A percentile compares a stretch with the other conserved stretches of the same genome.
These are phyloP conservation scores for Heliconius melpomene DNA, from an alignment of 1,140 invertebrate species.

Conservation along the genomic window DNA sequence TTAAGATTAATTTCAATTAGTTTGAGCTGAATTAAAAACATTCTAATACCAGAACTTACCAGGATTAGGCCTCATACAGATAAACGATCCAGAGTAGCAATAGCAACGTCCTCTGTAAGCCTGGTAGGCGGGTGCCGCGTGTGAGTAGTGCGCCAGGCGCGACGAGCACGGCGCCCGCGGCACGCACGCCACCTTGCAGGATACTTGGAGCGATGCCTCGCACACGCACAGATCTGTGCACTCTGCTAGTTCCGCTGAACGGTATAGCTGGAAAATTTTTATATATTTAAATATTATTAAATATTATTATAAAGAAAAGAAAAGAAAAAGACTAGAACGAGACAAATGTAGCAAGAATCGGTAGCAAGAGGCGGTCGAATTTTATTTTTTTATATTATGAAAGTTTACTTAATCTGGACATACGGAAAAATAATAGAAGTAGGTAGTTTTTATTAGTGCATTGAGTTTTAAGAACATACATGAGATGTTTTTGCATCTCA, in stretches of 20 bases:
- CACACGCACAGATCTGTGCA: constrained; percentile 83
- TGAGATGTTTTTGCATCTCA: too few species aligned
- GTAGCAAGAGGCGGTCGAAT: too few species aligned
- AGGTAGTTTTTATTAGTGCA: too few species aligned
- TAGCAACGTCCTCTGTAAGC: constrained; percentile 93
- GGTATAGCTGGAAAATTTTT: constrained; percentile 86
- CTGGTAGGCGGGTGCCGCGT: constrained; percentile 93
- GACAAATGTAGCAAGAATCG: too few species aligned
- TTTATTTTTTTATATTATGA: too few species aligned
- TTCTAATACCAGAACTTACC: constrained; percentile 79
- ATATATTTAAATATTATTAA: neutral
- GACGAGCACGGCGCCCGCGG: constrained; percentile 91
- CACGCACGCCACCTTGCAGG: constrained; percentile 93
- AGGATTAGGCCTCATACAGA: constrained; percentile 93
- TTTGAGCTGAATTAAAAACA: too few species aligned
- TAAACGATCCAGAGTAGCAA: constrained; percentile 94
- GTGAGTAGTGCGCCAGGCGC: constrained; percentile 92
- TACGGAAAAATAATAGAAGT: too few species aligned
- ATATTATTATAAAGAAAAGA: too few species aligned
- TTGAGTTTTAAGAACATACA: too few species aligned
- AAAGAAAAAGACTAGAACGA: too few species aligned
- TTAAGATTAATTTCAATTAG: too few species aligned
- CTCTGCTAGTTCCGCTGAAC: constrained; percentile 87
- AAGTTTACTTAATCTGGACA: too few species aligned
- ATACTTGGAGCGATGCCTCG: constrained; percentile 87